Evolutionary conservation across 1,140 invertebrate genomes (phyloP).

Genomic region (Tetranychus urticae): DNA sequence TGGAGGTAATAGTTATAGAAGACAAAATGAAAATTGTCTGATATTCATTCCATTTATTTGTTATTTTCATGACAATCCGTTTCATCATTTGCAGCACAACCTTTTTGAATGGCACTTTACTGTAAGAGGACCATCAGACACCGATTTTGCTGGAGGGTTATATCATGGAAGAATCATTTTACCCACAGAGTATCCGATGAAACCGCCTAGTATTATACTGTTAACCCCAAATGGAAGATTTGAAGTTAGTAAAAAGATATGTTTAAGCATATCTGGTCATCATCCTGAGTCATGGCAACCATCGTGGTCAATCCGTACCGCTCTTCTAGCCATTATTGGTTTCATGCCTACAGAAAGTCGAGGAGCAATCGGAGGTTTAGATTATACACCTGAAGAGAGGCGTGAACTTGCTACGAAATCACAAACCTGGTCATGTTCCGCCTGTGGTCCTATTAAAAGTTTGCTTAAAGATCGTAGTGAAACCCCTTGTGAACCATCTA

Average conservation of each 20-base stretch:
- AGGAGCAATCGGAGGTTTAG: constrained; percentile 68
- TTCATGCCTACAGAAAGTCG: constrained; percentile 76
- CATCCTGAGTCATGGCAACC: constrained; percentile 94
- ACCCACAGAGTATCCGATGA: constrained; percentile 82
- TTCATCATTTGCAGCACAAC: constrained; percentile 36
- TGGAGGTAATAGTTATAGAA: constrained; percentile 31
- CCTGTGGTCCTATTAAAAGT: constrained; percentile 25
- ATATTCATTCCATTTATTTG: background rate
- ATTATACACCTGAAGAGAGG: constrained; percentile 60
- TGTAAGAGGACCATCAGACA: constrained; percentile 54
- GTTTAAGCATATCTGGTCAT: constrained; percentile 83
- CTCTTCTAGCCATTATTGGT: constrained; percentile 66
- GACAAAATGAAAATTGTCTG: too few relatives aligned
- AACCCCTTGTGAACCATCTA: background rate
- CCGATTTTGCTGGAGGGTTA: constrained; percentile 66
- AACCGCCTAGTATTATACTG: constrained; percentile 82
- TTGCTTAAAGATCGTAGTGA: constrained; percentile 3
- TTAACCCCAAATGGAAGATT: constrained; percentile 88
- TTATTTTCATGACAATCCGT: background rate
- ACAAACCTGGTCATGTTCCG: constrained; percentile 28
- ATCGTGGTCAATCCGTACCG: constrained; percentile 81
- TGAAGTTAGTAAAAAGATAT: constrained; percentile 84
- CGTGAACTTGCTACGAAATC: constrained; percentile 50
- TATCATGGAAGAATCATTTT: constrained; percentile 79
- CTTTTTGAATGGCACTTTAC: constrained; percentile 98